Conservation (phyloP, 2,797 vertebrate genomes). For the Pagetopsis macropterus region DNA sequence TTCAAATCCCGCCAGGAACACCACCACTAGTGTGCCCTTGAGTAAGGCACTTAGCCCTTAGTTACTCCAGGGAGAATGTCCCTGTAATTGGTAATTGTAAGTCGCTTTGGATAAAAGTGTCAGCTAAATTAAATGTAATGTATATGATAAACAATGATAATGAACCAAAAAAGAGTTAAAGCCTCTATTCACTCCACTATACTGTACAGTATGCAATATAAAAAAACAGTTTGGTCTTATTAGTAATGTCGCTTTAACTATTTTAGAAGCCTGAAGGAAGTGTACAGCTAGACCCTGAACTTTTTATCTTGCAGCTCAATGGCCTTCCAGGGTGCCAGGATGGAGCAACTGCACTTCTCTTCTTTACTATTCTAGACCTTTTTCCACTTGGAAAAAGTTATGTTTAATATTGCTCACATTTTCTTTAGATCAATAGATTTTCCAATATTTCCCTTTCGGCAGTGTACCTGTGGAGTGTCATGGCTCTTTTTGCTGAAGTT, state of each 20-base stretch:
- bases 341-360: neutral
- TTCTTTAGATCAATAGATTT: neutral
- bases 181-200: too few relatives aligned
- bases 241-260: neutral
- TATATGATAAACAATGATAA: neutral
- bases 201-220: neutral
- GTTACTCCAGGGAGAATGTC: too few relatives aligned
- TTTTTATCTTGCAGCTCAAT: neutral
- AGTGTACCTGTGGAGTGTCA: conserved; percentile 90
- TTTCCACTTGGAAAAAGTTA: neutral
- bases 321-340: neutral
- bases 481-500: conserved; percentile 97
- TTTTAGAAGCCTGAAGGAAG: conserved; percentile 1
- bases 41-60: too few relatives aligned
- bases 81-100: too few relatives aligned
- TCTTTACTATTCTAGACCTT: neutral
- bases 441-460: neutral
- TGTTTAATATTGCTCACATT: neutral
- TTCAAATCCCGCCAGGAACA: too few relatives aligned
- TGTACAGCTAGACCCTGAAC: conserved; percentile 3
- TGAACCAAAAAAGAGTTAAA: neutral
- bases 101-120: too few relatives aligned
- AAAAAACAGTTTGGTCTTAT: conserved; percentile 1
- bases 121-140: too few relatives aligned
- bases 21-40: too few relatives aligned